These are phyloP conservation scores for Lasioglossum morio DNA, from an alignment of 2,888 invertebrate genomes.

Conservation along the genomic window DNA sequence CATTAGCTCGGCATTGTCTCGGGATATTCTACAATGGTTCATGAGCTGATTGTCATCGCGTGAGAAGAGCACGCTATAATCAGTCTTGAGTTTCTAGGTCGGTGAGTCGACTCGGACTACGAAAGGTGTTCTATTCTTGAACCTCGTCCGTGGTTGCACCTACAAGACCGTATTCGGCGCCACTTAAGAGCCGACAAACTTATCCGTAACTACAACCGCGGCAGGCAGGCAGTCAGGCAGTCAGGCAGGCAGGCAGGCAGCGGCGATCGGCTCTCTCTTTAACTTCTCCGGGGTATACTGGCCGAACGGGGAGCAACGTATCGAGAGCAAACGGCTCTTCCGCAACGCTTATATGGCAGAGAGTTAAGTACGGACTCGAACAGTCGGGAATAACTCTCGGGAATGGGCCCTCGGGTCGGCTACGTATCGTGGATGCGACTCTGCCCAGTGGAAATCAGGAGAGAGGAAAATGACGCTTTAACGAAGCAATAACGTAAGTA, in stretches of 20 bases:
- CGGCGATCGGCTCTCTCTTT: slow-evolving; percentile 57
- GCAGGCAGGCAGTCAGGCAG: neutral
- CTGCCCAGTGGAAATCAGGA: slow-evolving; percentile 57
- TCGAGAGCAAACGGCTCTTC: slow-evolving; percentile 71
- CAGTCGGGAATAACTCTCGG: slow-evolving; percentile 55
- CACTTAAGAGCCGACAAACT: slow-evolving; percentile 72
- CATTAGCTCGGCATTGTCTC: neutral
- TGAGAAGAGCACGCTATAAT: slow-evolving; percentile 5
- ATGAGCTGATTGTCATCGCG: slow-evolving; percentile 3
- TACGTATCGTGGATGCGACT: slow-evolving; percentile 30
- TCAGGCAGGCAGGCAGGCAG: neutral
- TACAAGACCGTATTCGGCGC: slow-evolving; percentile 71
- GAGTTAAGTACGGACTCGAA: slow-evolving; percentile 62
- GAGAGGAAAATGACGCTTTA: slow-evolving; percentile 70
- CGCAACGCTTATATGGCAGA: slow-evolving; percentile 70
- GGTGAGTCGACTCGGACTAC: neutral
- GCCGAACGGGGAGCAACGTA: slow-evolving; percentile 59
- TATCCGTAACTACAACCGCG: slow-evolving; percentile 63
- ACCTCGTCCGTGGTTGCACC: slow-evolving; percentile 53
- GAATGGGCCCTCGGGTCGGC: slow-evolving; percentile 49
- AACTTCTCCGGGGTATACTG: slow-evolving; percentile 35
- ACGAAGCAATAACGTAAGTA: slow-evolving; percentile 72
- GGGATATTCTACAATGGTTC: neutral
- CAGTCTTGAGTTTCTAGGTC: neutral
- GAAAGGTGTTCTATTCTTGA: slow-evolving; percentile 10